These are phyloP conservation scores for Labeo calbasu DNA, from an alignment of 2,797 vertebrate species.

Conservation along the genomic window DNA sequence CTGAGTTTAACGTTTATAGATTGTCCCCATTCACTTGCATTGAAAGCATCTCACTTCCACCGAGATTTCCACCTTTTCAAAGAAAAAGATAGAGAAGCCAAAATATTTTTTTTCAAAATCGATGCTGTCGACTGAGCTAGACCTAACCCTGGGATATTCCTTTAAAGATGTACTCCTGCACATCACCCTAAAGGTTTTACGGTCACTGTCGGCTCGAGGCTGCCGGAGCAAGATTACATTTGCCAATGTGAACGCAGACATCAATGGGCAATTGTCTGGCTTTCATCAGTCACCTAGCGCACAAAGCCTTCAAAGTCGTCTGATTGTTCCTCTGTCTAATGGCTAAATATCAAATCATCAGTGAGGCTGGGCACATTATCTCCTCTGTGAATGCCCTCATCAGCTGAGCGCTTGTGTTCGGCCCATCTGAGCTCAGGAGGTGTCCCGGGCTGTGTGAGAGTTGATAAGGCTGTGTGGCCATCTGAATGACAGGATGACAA, in stretches of 20 bases:
- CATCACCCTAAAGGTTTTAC: conserved; percentile 2
- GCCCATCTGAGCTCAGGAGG: conserved; percentile 42
- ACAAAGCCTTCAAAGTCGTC: conserved; percentile 7
- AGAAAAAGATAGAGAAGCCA: not conserved
- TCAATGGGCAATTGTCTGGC: conserved; percentile 24
- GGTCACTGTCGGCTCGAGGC: not conserved
- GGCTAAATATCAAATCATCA: conserved; percentile 45
- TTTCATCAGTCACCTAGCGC: conserved; percentile 11
- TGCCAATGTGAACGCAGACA: conserved; percentile 25
- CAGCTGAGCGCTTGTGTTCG: conserved; percentile 51
- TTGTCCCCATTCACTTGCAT: too few species aligned
- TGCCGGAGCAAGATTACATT: conserved; percentile 25
- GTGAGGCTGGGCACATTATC: conserved; percentile 22
- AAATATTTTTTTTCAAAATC: not conserved
- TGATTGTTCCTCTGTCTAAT: conserved; percentile 18
- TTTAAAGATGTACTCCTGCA: not conserved
- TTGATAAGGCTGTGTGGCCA: conserved; percentile 58
- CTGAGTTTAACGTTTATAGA: not conserved
- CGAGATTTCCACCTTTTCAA: not conserved
- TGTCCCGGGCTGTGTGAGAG: conserved; percentile 53
- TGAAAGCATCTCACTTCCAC: not conserved
- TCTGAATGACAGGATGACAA: conserved; percentile 53
- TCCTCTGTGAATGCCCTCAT: conserved; percentile 38
- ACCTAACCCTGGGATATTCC: not conserved
- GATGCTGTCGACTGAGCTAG: not conserved